These are phyloP conservation scores for Saguinus oedipus DNA, from an alignment of 2,797 vertebrate species.

Conservation along the genomic window DNA sequence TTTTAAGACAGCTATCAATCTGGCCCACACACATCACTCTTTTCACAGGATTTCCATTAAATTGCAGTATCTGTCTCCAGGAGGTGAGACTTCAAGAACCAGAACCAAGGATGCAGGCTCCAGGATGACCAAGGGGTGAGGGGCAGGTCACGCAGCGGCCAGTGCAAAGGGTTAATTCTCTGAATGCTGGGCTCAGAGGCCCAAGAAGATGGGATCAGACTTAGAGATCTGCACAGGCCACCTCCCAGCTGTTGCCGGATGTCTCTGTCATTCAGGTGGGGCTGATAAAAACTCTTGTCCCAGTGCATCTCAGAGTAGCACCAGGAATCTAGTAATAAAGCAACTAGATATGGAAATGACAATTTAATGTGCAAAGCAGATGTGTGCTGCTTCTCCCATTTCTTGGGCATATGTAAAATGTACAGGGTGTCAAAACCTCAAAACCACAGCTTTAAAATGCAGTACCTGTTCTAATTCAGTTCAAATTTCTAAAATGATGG, in stretches of 20 bases:
- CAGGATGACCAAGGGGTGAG: neutral
- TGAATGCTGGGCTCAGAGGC: neutral
- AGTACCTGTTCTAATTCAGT: conserved; percentile 4
- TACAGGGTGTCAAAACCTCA: conserved; percentile 31
- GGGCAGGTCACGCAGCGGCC: neutral
- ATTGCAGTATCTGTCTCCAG: conserved; percentile 9
- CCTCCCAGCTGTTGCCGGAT: neutral
- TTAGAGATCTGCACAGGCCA: neutral
- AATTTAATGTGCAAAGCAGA: neutral
- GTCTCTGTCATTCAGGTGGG: neutral
- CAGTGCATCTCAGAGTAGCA: neutral
- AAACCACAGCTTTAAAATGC: conserved; percentile 28
- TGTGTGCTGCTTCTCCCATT: neutral
- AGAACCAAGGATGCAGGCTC: neutral
- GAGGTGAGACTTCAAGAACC: conserved; percentile 28
- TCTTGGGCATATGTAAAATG: neutral
- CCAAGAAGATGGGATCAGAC: accelerated
- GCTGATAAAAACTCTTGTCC: neutral
- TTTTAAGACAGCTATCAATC: conserved; percentile 2
- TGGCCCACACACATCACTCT: conserved; percentile 12
- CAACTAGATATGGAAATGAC: neutral
- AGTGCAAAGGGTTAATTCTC: neutral
- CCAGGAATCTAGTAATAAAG: neutral
- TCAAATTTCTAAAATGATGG: conserved; percentile 47
- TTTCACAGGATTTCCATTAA: conserved; percentile 23